Evolutionary conservation across 2,113 vertebrate species (phyloP).

Genomic region (Ibidorhyncha struthersii): DNA sequence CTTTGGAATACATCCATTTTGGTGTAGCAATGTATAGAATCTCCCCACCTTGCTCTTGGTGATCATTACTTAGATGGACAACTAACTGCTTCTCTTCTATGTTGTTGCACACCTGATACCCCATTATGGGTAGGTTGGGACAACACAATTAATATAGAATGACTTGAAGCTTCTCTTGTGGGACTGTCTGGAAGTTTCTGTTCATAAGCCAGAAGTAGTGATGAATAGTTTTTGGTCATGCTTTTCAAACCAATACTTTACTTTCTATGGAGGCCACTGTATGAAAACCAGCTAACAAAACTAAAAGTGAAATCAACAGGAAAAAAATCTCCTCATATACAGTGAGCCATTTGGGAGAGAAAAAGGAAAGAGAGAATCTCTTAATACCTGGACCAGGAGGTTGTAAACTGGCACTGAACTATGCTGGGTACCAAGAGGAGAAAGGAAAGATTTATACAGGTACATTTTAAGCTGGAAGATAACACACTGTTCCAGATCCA

Average conservation of each 20-base stretch:
- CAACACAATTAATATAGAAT: neutral
- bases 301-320: neutral
- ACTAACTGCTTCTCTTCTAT: accelerated
- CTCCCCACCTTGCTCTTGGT: neutral
- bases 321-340: neutral
- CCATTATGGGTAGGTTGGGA: neutral
- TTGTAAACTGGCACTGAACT: neutral
- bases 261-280: neutral
- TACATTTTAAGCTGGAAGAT: neutral
- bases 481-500: neutral
- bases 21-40: neutral
- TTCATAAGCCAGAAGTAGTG: neutral
- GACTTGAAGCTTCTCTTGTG: neutral
- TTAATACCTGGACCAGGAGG: neutral
- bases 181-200: neutral
- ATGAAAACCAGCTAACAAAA: neutral
- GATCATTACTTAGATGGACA: neutral
- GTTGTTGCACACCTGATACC: neutral
- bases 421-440: neutral
- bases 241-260: neutral
- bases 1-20: neutral
- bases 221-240: neutral
- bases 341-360: neutral
- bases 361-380: neutral
- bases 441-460: neutral